phyloP scores from a whole-genome alignment of 2,797 vertebrate genomes.

The Micropoecilia bifurca region DNA sequence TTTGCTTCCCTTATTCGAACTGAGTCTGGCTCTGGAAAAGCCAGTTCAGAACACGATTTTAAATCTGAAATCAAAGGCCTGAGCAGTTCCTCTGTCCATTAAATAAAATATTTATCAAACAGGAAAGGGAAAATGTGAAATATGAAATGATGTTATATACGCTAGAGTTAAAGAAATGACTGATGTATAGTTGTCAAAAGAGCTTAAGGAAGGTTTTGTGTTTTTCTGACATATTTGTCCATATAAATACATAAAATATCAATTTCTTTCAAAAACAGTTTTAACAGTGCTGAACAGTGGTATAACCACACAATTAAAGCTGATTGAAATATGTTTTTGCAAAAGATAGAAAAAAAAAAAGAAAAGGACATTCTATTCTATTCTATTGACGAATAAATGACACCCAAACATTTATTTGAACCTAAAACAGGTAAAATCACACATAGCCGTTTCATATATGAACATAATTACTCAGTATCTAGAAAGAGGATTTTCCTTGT shows the following conservation, averaged over 20 bases:
- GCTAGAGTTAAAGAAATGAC: not conserved
- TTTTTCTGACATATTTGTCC: not conserved
- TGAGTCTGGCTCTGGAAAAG: not conserved
- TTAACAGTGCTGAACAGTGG: not conserved
- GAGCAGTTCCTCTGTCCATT: not conserved
- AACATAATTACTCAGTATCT: not conserved
- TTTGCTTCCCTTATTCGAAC: not conserved
- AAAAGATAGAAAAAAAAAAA: not conserved
- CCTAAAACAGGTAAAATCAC: not conserved
- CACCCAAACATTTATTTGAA: not conserved
- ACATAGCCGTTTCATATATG: not conserved
- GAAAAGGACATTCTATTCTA: not conserved
- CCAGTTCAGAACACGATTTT: not conserved
- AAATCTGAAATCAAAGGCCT: not conserved
- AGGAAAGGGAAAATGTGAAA: not conserved
- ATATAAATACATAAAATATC: not conserved
- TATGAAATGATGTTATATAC: not conserved
- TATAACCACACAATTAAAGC: not conserved
- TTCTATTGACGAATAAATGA: not conserved
- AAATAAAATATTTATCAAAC: not conserved
- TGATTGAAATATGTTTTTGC: not conserved
- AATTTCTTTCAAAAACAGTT: not conserved
- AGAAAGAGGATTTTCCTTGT: not conserved
- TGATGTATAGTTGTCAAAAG: not conserved
- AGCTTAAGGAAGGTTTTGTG: not conserved